Evolutionary conservation across 2,888 invertebrate genomes (phyloP), one percentile per base, ranked within the genome.

Genomic region (Yponomeuta sedellus): DNA sequence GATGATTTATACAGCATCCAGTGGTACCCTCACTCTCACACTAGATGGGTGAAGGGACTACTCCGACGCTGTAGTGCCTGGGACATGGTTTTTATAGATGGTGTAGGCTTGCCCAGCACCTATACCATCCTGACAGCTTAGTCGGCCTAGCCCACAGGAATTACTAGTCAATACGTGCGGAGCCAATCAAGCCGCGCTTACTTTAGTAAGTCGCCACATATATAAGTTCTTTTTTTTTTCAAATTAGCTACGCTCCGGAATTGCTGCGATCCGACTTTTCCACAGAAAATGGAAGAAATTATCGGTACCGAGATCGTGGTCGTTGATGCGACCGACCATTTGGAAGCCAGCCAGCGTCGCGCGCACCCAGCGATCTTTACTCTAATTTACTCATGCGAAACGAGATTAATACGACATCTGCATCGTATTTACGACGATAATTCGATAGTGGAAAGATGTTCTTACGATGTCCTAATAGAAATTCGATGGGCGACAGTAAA

Each of bases 341-440:
- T 88, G 88, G 88, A 82, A 65, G 64, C 56, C 66, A 69, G 82
- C 89, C 88, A 88, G 75, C 74, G 69, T 74, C 75, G 75, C 74
- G 78, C 76, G 40, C 20, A 40, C 63, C 63, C 61, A n/a, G 20
- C 22, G 74, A 75, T 74, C 80, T 81, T 83, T 86, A 83, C 84
- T 85, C 86, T 86, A 85, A 85, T 82, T 83, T 79, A 82, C 84
- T 80, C 83, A 76, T 77, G 82, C 77, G 80, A 79, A 83, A 85
- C 78, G 80, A 81, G 83, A 85, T 86, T 83, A 85, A 82, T 81
- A 82, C 78, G 80, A 79, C 82, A 84, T 84, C 82, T 82, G 82
- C 81, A 76, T 77, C 76, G 80, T 82, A 81, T 83, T 63, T 40
- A 63, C 63, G 44, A 44, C 63, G 63, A 63, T 84, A 63, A 63